These are phyloP conservation scores for Dinomys branickii DNA, from an alignment of 2,113 vertebrate genomes.

Conservation along the genomic window DNA sequence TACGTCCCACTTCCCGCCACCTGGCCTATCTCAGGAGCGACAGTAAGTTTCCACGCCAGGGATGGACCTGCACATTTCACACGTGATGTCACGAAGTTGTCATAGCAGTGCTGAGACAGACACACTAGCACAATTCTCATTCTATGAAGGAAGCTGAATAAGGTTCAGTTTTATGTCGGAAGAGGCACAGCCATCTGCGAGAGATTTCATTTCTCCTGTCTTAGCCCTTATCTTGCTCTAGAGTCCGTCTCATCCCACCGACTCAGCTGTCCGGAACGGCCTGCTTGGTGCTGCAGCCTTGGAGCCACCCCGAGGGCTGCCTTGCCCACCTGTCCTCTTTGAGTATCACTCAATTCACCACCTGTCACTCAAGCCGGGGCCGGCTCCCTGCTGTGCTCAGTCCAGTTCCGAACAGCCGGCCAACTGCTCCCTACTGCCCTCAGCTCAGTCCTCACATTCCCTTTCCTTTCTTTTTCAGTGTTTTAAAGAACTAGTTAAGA, in stretches of 20 bases:
- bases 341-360: not conserved
- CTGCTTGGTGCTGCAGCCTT: not conserved
- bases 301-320: not conserved
- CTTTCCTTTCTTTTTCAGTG: not conserved
- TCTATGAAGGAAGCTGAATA: not conserved
- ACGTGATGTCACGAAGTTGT: not conserved
- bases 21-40: not conserved
- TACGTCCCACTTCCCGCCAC: not conserved
- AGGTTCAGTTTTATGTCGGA: not conserved
- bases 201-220: not conserved
- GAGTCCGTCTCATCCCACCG: not conserved
- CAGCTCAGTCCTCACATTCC: not conserved
- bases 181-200: not conserved
- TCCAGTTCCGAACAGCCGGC: not conserved
- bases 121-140: not conserved
- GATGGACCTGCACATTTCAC: not conserved
- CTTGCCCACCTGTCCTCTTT: not conserved
- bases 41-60: not conserved
- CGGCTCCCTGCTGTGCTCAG: not conserved
- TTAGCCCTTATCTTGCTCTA: not conserved
- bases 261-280: not conserved
- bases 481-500: not conserved
- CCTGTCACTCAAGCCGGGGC: not conserved
- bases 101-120: not conserved
- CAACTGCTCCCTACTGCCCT: not conserved